Evolutionary conservation across 2,113 vertebrate species (phyloP).

Genomic region (Leucopsar rothschildi): DNA sequence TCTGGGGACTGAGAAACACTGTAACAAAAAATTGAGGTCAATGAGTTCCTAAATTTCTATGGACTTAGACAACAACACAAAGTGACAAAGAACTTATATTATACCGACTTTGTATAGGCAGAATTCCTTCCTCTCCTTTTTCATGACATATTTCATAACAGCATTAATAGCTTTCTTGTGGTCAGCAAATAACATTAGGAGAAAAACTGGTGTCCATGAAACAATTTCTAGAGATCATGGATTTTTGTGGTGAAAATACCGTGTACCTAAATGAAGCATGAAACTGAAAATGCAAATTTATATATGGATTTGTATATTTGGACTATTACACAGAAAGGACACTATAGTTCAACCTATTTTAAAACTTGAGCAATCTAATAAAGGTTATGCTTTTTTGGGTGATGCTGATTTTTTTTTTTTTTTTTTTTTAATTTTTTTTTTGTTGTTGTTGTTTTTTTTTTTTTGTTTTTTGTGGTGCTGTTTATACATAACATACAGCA

Average conservation of each 20-base stretch:
- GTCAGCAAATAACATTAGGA: background rate
- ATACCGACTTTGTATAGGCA: background rate
- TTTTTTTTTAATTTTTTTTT: background rate
- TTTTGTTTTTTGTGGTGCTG: background rate
- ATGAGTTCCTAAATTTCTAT: conserved; percentile 8
- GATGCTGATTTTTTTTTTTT: background rate
- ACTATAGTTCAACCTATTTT: background rate
- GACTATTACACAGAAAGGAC: background rate
- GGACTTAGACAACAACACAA: background rate
- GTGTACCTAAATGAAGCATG: background rate
- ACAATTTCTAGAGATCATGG: background rate
- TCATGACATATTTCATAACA: background rate
- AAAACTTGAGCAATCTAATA: background rate
- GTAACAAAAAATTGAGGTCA: conserved; percentile 25
- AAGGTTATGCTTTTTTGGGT: background rate
- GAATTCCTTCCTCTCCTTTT: background rate
- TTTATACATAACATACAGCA: background rate
- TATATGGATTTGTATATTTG: background rate
- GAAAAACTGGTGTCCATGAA: background rate
- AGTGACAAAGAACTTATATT: background rate
- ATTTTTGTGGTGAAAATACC: background rate
- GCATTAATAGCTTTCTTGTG: background rate
- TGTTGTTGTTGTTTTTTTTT: too few species aligned
- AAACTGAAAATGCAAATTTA: background rate
- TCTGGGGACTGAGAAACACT: background rate